Evolutionary conservation across 1,140 invertebrate species (phyloP).

Genomic region (Diabrotica virgifera): DNA sequence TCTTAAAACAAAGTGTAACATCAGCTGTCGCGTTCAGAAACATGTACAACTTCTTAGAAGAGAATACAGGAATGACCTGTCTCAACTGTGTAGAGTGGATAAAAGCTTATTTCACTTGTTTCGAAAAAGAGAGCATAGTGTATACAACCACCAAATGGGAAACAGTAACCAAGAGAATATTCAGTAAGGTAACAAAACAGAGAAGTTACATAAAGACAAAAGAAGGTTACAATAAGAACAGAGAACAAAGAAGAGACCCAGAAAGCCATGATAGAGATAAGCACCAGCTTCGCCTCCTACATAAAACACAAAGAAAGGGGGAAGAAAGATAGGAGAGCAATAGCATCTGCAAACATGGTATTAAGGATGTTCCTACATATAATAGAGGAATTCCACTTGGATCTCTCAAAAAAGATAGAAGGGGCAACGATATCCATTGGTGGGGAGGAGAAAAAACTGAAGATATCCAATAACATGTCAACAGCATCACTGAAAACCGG

Average conservation of each 20-base stretch:
- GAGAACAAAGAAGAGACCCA: background rate
- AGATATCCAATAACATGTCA: slow-evolving; percentile 21
- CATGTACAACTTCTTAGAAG: too few relatives aligned
- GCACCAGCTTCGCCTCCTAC: slow-evolving; percentile 26
- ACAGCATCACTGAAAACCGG: background rate
- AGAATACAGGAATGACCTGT: too few relatives aligned
- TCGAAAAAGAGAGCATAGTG: background rate
- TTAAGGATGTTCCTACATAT: slow-evolving; percentile 21
- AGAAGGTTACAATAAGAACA: background rate
- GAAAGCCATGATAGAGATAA: background rate
- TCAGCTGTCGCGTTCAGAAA: too few relatives aligned
- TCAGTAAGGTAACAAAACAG: background rate
- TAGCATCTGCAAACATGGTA: slow-evolving; percentile 24
- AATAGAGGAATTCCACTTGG: slow-evolving; percentile 22
- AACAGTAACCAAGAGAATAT: background rate
- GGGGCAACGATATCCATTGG: slow-evolving; percentile 27
- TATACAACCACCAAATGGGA: background rate
- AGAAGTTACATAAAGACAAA: background rate
- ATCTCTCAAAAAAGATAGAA: slow-evolving; percentile 11
- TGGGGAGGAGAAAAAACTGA: slow-evolving; percentile 31
- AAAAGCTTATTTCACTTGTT: background rate
- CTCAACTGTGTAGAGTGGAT: too few relatives aligned
- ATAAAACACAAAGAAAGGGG: slow-evolving; percentile 32
- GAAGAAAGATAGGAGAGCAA: slow-evolving; percentile 28
- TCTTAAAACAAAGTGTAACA: too few relatives aligned